Evolutionary conservation across 2,113 vertebrate species (phyloP).

Genomic region (Capricornis sumatraensis): DNA sequence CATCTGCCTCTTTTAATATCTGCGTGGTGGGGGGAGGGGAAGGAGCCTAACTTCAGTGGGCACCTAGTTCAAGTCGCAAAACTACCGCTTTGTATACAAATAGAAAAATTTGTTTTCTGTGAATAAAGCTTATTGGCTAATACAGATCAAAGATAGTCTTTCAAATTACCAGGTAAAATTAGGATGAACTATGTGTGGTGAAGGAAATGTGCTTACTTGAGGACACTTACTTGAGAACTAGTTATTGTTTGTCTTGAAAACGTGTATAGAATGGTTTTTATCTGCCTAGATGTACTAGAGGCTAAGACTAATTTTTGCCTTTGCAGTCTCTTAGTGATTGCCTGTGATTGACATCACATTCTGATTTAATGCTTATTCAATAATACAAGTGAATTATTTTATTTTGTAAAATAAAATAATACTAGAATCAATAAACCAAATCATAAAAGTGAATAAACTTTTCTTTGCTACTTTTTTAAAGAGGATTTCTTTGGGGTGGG

Average conservation of each 20-base stretch:
- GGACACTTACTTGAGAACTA: neutral
- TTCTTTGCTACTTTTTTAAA: neutral
- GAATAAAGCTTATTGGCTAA: neutral
- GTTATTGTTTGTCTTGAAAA: neutral
- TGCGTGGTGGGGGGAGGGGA: fast-evolving
- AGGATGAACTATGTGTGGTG: neutral
- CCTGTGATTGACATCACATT: neutral
- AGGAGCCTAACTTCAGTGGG: neutral
- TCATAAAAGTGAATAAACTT: neutral
- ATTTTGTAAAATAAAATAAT: neutral
- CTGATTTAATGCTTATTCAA: neutral
- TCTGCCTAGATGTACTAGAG: neutral
- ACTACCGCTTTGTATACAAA: neutral
- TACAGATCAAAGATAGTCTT: neutral
- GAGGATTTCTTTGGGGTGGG: neutral
- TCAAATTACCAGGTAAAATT: neutral
- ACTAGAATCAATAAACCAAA: neutral
- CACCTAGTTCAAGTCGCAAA: neutral
- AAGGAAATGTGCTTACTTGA: neutral
- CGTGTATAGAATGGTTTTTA: neutral
- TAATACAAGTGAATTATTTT: neutral
- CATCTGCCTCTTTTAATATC: neutral
- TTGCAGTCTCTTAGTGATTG: neutral
- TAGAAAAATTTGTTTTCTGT: neutral
- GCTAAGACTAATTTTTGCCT: neutral